Evolutionary conservation across 2,797 vertebrate species (phyloP), one percentile per base, ranked within the genome.

Genomic region (Dallia pectoralis): DNA sequence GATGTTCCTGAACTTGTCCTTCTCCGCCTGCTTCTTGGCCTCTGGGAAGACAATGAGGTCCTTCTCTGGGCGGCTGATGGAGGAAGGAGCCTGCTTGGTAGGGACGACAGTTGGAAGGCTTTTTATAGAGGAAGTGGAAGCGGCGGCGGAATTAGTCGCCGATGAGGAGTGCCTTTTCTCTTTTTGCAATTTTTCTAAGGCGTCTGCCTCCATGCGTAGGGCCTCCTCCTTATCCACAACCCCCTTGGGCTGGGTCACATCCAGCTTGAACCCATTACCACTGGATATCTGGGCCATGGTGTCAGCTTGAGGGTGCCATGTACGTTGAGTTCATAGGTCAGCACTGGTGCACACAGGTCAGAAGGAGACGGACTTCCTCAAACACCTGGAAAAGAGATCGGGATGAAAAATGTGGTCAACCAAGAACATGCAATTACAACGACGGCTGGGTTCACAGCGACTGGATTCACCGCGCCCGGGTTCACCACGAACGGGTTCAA

Each of bases 31-130:
- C 74, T 92, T 94, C 84, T 94, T 94, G 53, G 89, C 88, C 79
- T 99, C 98, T 53, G 96, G 96, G 88, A 99, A 99, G 70, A 96
- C 93, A 77, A 99, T 99, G 81, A 99, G 97, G 88, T 99, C 98
- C 82, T 92, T 94, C 78, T 99, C 97, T 36, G 92, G 91, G 82
- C 91, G 91, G 72, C 69, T 89, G 29, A 62, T 79, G 76, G 84
- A 77, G 75, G 93, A 81, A 56, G 22, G 53, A 64, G 81, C 75
- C 44, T 90, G 85, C 65, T 80, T 89, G 79, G 88, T 71, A 81
- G 81, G 89, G 77, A 88, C 93, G 82, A 84, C 64, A 81, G 82
- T 79, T 72, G 78, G 86, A 82, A 9, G 81, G 69, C 77, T 61
- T 76, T 82, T 86, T 67, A 8, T 83, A 70, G 72, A 70, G 1